These are phyloP conservation scores for Hypocryptadius cinnamomeus DNA, from an alignment of 2,113 vertebrate species.

Conservation along the genomic window DNA sequence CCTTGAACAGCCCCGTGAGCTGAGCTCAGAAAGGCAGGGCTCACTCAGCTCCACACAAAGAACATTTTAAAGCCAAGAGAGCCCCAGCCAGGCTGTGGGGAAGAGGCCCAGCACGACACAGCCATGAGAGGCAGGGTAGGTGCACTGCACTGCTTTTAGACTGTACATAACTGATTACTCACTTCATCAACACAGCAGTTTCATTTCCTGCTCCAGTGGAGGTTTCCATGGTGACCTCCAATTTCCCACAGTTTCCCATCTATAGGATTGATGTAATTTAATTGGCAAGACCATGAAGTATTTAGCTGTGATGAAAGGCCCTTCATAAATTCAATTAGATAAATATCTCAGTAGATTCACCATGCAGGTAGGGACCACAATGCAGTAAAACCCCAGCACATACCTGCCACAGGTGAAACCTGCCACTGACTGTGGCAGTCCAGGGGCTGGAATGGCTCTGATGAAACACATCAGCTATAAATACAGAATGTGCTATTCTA, in stretches of 20 bases:
- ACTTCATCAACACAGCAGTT: not conserved
- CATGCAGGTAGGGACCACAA: not conserved
- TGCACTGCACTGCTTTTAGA: not conserved
- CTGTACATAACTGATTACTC: not conserved
- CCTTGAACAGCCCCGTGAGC: not conserved
- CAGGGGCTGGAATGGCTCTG: not conserved
- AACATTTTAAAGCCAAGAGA: not conserved
- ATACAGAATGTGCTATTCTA: not conserved
- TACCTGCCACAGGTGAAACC: not conserved
- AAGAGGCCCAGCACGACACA: not conserved
- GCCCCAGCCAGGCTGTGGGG: not conserved
- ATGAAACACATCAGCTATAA: not conserved
- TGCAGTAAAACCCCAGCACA: not conserved
- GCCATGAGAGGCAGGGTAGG: not conserved
- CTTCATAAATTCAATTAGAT: not conserved
- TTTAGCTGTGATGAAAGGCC: not conserved
- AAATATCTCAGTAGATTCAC: not conserved
- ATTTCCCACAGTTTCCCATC: not conserved
- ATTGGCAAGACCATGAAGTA: not conserved
- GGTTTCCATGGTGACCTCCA: not conserved
- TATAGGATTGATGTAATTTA: not conserved
- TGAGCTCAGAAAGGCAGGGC: not conserved
- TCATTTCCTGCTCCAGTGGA: not conserved
- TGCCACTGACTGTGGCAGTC: not conserved
- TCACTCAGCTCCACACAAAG: not conserved